A percentile compares a stretch with the other conserved stretches of the same genome.
These are phyloP conservation scores for Osmerus mordax DNA, from an alignment of 2,113 vertebrate genomes.

Conservation along the genomic window DNA sequence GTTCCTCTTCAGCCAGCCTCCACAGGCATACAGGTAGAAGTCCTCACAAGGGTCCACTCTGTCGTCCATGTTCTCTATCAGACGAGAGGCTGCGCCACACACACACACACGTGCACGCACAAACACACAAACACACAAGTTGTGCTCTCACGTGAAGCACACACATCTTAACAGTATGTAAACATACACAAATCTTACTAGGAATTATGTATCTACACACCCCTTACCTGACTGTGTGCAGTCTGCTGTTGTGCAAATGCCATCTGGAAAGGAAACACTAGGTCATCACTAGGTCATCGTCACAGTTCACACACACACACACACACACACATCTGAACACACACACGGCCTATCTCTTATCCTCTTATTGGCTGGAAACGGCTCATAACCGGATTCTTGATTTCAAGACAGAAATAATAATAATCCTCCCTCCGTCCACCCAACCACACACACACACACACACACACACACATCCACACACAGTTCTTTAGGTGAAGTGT, in stretches of 20 bases:
- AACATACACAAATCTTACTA: neutral
- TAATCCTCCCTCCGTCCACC: neutral
- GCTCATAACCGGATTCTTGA: neutral
- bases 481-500: constrained; percentile 15
- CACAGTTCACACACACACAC: neutral
- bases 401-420: neutral
- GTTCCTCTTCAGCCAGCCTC: constrained; percentile 91
- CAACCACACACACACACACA: constrained; percentile 3
- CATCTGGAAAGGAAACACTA: constrained; percentile 73
- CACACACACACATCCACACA: constrained; percentile 3
- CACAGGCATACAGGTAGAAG: constrained; percentile 92
- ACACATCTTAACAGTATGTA: neutral
- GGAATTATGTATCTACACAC: neutral
- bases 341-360: no score
- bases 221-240: constrained; percentile 91
- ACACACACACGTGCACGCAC: neutral
- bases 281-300: constrained; percentile 1
- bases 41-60: constrained; percentile 79
- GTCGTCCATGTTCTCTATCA: constrained; percentile 91
- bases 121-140: neutral
- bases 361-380: no score
- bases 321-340: no score
- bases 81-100: constrained; percentile 78
- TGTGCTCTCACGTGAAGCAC: neutral
- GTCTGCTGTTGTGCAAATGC: constrained; percentile 86